Evolutionary conservation across 2,888 invertebrate species (phyloP).

Genomic region (Ophion slaviceki): DNA sequence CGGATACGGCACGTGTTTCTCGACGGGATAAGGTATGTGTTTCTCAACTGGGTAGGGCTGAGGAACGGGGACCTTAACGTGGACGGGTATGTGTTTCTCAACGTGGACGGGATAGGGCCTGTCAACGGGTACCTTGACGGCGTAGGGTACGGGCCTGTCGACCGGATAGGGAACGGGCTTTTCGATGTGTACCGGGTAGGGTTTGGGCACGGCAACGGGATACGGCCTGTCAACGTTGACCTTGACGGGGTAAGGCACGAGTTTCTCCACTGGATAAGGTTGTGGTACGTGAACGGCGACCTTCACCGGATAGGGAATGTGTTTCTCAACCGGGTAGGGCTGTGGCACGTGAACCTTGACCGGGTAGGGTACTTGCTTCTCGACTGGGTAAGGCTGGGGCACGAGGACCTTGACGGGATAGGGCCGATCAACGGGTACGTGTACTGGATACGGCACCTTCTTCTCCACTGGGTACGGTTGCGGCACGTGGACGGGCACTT

Average conservation of each 20-base stretch:
- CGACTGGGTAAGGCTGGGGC: slow-evolving; percentile 92
- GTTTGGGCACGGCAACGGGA: slow-evolving; percentile 89
- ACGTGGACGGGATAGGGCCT: slow-evolving; percentile 83
- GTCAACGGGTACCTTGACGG: slow-evolving; percentile 81
- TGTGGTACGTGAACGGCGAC: slow-evolving; percentile 91
- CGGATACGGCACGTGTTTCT: slow-evolving; percentile 87
- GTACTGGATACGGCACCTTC: slow-evolving; percentile 88
- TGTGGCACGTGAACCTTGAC: slow-evolving; percentile 89
- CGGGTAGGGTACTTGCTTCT: slow-evolving; percentile 90
- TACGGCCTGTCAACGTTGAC: slow-evolving; percentile 85
- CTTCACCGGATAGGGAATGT: slow-evolving; percentile 91
- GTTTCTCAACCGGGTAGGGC: slow-evolving; percentile 92
- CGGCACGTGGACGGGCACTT: slow-evolving; percentile 91
- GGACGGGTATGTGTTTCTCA: slow-evolving; percentile 87
- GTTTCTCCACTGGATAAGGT: slow-evolving; percentile 90
- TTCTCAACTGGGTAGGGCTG: slow-evolving; percentile 88
- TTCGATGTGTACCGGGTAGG: slow-evolving; percentile 88
- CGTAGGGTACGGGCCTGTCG: slow-evolving; percentile 87
- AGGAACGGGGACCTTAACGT: slow-evolving; percentile 90
- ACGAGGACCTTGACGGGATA: slow-evolving; percentile 92
- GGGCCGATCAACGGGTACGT: slow-evolving; percentile 90
- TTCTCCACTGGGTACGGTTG: slow-evolving; percentile 92
- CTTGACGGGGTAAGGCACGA: slow-evolving; percentile 89
- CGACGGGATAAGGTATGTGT: slow-evolving; percentile 86
- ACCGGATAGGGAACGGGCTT: slow-evolving; percentile 85